These are phyloP conservation scores for Arge pagana DNA, from an alignment of 2,888 invertebrate genomes.

Conservation along the genomic window DNA sequence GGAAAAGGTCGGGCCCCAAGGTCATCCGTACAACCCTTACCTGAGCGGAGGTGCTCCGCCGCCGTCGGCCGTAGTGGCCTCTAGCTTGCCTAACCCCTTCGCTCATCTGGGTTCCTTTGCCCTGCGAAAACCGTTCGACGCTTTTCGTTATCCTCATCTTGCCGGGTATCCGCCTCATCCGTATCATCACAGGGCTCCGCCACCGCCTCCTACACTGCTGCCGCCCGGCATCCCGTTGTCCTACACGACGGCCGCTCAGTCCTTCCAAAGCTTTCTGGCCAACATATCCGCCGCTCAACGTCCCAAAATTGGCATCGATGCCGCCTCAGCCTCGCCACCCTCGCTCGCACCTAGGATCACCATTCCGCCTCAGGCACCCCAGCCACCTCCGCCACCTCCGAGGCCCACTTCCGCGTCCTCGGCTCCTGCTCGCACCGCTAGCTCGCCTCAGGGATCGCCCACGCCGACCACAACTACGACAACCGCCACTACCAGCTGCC, in stretches of 20 bases:
- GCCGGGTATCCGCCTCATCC: constrained; percentile 65
- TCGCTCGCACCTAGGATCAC: constrained; percentile 48
- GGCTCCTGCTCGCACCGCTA: constrained; percentile 33
- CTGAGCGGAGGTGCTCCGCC: constrained; percentile 68
- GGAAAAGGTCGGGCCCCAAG: constrained; percentile 90
- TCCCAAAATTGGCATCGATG: constrained; percentile 61
- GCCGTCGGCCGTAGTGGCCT: constrained; percentile 71
- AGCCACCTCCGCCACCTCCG: constrained; percentile 61
- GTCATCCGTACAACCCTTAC: constrained; percentile 88
- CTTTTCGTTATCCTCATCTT: constrained; percentile 68
- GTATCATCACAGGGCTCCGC: constrained; percentile 66
- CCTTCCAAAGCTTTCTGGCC: constrained; percentile 85
- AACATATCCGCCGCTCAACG: constrained; percentile 72
- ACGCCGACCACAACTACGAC: constrained; percentile 60
- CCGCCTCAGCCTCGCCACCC: constrained; percentile 52
- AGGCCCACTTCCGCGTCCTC: constrained; percentile 31
- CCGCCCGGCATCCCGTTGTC: constrained; percentile 48
- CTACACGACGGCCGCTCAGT: constrained; percentile 62
- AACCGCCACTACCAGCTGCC: constrained; percentile 53
- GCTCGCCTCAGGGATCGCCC: constrained; percentile 45
- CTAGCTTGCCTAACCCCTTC: constrained; percentile 82
- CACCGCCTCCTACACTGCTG: constrained; percentile 66
- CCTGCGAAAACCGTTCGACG: constrained; percentile 72
- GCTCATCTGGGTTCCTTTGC: constrained; percentile 74
- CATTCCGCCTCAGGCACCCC: constrained; percentile 34